phyloP scores from a whole-genome alignment of 2,113 vertebrate species.

The Gobio gobio region DNA sequence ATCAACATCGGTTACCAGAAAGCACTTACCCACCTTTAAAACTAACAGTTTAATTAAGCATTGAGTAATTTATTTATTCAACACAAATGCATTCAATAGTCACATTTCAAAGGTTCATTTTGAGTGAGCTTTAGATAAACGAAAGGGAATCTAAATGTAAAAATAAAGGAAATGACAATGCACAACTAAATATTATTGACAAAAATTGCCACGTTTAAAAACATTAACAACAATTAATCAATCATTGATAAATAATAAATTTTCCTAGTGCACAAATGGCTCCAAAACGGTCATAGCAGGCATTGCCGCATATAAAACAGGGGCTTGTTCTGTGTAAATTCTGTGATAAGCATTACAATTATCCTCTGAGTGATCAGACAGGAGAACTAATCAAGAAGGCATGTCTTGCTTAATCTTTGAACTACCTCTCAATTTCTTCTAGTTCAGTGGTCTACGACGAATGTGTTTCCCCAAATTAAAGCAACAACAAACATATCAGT shows the following conservation, averaged over 20 bases:
- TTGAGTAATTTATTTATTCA: too few species aligned
- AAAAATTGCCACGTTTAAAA: not conserved
- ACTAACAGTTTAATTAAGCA: too few species aligned
- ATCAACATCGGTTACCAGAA: too few species aligned
- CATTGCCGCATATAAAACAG: not conserved
- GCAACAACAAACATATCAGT: not conserved
- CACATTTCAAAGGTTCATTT: not conserved
- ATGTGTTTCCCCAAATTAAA: slow-evolving; percentile 16
- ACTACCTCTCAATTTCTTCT: not conserved
- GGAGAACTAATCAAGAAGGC: slow-evolving; percentile 18
- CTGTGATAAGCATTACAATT: slow-evolving; percentile 12
- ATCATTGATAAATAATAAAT: not conserved
- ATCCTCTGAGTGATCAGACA: not conserved
- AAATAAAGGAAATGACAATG: not conserved
- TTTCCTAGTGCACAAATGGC: not conserved
- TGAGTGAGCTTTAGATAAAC: not conserved
- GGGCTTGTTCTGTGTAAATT: not conserved
- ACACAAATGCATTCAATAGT: not conserved
- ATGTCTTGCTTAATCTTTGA: not conserved
- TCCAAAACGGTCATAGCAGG: not conserved
- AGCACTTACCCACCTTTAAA: too few species aligned
- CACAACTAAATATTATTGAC: not conserved
- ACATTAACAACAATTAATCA: not conserved
- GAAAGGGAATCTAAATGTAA: not conserved
- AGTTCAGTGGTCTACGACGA: not conserved